A percentile compares a stretch with the other conserved stretches of the same genome.
These are phyloP conservation scores for Hormaphis cornu DNA, from an alignment of 1,140 invertebrate species.

Conservation along the genomic window DNA sequence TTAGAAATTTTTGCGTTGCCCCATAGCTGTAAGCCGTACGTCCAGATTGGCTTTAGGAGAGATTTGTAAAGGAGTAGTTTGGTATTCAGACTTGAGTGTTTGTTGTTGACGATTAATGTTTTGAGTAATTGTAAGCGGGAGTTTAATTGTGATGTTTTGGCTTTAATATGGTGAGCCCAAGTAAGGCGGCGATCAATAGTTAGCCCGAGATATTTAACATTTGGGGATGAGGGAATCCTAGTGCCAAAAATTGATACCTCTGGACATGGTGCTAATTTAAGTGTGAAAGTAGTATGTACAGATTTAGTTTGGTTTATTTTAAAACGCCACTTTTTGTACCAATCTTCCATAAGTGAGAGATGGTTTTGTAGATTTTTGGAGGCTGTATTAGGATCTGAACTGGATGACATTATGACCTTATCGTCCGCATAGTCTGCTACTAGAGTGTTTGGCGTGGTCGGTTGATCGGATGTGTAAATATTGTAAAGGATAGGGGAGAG, in stretches of 20 bases:
- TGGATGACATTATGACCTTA: constrained; percentile 35
- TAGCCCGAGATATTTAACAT: constrained; percentile 15
- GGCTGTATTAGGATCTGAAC: not conserved
- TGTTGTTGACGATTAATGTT: too few species aligned
- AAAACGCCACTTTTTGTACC: not conserved
- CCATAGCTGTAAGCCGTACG: too few species aligned
- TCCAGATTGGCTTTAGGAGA: too few species aligned
- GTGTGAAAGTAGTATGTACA: constrained; percentile 10
- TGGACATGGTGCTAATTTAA: not conserved
- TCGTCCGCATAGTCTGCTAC: constrained; percentile 40
- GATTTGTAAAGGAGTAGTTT: too few species aligned
- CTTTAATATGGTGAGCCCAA: too few species aligned
- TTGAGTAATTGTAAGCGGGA: too few species aligned
- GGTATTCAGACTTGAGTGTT: too few species aligned
- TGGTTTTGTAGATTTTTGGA: not conserved
- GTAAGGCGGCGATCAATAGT: not conserved
- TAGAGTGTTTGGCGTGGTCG: constrained; percentile 33
- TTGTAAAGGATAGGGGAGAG: constrained; percentile 38
- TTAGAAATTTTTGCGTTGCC: too few species aligned
- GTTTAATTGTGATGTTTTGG: too few species aligned
- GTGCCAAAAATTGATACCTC: not conserved
- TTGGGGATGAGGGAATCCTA: not conserved
- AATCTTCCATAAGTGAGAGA: not conserved
- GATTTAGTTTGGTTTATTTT: constrained; percentile 8
- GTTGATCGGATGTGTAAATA: constrained; percentile 39